Conservation (phyloP, 2,797 vertebrate genomes). For the Taeniopygia guttata region DNA sequence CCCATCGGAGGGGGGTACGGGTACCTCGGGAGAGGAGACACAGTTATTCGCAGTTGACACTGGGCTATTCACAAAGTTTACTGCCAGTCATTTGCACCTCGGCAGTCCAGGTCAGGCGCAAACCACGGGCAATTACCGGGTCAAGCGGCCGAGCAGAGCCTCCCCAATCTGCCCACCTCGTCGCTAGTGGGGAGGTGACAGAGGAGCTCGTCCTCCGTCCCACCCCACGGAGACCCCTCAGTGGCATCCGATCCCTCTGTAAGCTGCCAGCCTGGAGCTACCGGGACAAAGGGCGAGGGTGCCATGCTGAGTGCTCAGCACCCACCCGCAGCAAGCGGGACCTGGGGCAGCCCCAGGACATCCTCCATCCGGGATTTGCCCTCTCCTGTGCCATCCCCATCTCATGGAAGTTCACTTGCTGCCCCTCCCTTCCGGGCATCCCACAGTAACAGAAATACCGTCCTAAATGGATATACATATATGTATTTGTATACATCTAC, state of each 20-base stretch:
- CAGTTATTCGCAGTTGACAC: neutral
- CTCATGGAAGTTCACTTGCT: neutral
- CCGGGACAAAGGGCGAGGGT: neutral
- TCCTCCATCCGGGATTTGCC: neutral
- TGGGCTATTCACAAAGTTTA: neutral
- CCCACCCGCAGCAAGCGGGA: rapidly evolving
- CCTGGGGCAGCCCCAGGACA: neutral
- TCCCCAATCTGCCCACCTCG: too few species aligned
- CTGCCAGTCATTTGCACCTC: neutral
- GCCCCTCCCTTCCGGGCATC: neutral
- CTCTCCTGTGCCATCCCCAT: neutral
- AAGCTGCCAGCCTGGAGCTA: neutral
- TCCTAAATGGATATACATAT: neutral
- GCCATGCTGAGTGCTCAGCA: neutral
- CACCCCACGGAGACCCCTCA: neutral
- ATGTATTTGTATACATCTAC: too few species aligned
- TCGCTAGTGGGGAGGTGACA: rapidly evolving
- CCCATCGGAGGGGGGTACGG: neutral
- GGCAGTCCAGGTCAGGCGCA: rapidly evolving
- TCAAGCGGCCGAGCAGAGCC: neutral
- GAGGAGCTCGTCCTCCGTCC: neutral
- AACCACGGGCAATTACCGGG: neutral
- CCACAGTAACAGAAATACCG: neutral
- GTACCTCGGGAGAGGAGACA: neutral
- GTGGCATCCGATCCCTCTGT: neutral